A percentile compares a stretch with the other conserved stretches of the same genome.
phyloP scores from a whole-genome alignment of 2,797 vertebrate genomes.

The Atherinosoma microstoma region DNA sequence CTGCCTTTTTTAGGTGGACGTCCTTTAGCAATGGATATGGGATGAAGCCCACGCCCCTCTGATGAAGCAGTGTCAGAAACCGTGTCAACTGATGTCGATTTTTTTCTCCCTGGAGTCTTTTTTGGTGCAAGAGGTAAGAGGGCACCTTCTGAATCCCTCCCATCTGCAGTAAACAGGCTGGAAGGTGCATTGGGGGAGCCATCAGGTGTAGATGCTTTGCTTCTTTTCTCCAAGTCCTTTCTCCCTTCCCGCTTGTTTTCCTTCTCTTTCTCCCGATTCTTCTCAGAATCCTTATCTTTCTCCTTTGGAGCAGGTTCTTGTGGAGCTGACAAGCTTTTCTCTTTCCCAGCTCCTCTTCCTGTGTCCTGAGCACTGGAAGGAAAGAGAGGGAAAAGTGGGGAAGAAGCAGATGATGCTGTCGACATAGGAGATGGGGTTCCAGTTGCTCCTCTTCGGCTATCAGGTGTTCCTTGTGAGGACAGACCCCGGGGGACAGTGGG shows the following conservation, averaged over 20 bases:
- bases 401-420: slow-evolving; percentile 80
- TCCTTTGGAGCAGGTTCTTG: slow-evolving; percentile 87
- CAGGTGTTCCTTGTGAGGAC: slow-evolving; percentile 85
- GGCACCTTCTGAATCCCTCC: slow-evolving; percentile 88
- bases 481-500: slow-evolving; percentile 86
- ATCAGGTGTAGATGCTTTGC: slow-evolving; percentile 87
- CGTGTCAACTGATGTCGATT: slow-evolving; percentile 81
- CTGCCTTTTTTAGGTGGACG: slow-evolving; percentile 90
- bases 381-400: slow-evolving; percentile 93
- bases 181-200: slow-evolving; percentile 84
- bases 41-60: slow-evolving; percentile 78
- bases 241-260: slow-evolving; percentile 91
- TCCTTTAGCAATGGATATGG: slow-evolving; percentile 81
- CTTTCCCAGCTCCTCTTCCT: slow-evolving; percentile 81
- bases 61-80: slow-evolving; percentile 79
- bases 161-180: slow-evolving; percentile 84
- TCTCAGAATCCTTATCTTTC: slow-evolving; percentile 91
- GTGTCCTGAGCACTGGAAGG: slow-evolving; percentile 85
- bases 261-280: slow-evolving; percentile 91
- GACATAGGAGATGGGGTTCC: slow-evolving; percentile 87
- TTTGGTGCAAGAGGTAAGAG: slow-evolving; percentile 85
- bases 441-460: slow-evolving; percentile 83
- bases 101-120: slow-evolving; percentile 90
- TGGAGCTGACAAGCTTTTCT: slow-evolving; percentile 82
- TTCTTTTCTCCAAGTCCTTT: slow-evolving; percentile 91